Percentiles rank a stretch among this genome's conserved stretches.
Conservation (phyloP, 2,113 vertebrate species). For the Saccopteryx leptura region DNA sequence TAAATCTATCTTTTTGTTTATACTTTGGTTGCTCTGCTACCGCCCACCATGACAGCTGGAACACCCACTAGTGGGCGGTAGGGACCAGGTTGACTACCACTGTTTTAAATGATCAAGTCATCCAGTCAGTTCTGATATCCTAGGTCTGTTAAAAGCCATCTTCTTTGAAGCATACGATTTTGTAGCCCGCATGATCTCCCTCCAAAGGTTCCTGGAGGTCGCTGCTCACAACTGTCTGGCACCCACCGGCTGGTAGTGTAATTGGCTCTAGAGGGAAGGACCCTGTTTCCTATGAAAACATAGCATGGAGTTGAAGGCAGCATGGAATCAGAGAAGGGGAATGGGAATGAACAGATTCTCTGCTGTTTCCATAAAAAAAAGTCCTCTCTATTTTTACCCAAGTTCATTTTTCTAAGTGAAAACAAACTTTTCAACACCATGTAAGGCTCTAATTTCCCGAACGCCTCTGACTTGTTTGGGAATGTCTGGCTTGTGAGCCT, state of each 20-base stretch:
- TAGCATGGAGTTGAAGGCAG: neutral
- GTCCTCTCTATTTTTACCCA: neutral
- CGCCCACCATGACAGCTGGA: too few species aligned
- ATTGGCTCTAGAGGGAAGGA: neutral
- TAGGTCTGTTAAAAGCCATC: neutral
- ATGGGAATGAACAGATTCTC: neutral
- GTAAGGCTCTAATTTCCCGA: constrained; percentile 17
- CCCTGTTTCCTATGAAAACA: constrained; percentile 18
- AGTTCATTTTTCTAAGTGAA: neutral
- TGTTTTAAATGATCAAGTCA: neutral
- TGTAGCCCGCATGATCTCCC: neutral
- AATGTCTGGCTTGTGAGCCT: neutral
- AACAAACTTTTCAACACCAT: neutral
- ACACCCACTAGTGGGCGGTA: too few species aligned
- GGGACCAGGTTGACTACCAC: too few species aligned
- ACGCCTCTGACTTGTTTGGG: neutral
- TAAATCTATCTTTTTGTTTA: too few species aligned
- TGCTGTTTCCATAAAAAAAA: neutral
- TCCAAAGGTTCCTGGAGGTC: neutral
- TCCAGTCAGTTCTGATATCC: neutral
- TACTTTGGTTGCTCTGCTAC: too few species aligned
- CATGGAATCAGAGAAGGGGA: neutral
- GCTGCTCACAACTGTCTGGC: neutral
- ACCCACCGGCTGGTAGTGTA: neutral
- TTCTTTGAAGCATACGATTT: neutral